Evolutionary conservation across 2,888 invertebrate species (phyloP).

Genomic region (Leptopilina drosophilae): DNA sequence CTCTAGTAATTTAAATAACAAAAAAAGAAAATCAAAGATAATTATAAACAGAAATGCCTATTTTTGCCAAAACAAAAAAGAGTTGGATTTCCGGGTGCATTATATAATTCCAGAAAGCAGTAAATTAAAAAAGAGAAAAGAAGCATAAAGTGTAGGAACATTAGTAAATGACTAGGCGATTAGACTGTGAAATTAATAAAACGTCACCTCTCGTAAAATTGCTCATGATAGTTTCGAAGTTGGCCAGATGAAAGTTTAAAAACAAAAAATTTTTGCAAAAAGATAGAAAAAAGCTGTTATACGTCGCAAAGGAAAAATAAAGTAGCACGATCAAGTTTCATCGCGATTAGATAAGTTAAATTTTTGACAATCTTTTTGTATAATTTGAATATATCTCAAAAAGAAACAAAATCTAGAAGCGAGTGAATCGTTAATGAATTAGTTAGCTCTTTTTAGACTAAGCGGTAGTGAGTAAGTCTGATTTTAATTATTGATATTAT

Average conservation of each 20-base stretch:
- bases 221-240: slow-evolving; percentile 50
- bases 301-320: slow-evolving; percentile 45
- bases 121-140: slow-evolving; percentile 24
- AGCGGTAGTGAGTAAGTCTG: slow-evolving; percentile 29
- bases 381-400: slow-evolving; percentile 61
- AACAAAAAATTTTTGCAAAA: neutral
- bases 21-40: slow-evolving; percentile 35
- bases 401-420: neutral
- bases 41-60: slow-evolving; percentile 12
- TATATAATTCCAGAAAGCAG: slow-evolving; percentile 34
- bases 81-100: slow-evolving; percentile 24
- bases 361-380: slow-evolving; percentile 74
- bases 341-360: slow-evolving; percentile 52
- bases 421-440: slow-evolving; percentile 1
- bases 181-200: slow-evolving; percentile 35
- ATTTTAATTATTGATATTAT: slow-evolving; percentile 26
- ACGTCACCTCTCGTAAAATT: slow-evolving; percentile 43
- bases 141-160: slow-evolving; percentile 19
- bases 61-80: slow-evolving; percentile 1
- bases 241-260: slow-evolving; percentile 5
- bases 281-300: neutral
- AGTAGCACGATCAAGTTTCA: slow-evolving; percentile 35
- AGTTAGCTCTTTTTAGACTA: slow-evolving; percentile 1
- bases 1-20: neutral
- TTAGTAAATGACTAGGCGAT: slow-evolving; percentile 57